Base-by-base conservation (phyloP, 1,140 invertebrate species). In the Charaxes varanes region DNA sequence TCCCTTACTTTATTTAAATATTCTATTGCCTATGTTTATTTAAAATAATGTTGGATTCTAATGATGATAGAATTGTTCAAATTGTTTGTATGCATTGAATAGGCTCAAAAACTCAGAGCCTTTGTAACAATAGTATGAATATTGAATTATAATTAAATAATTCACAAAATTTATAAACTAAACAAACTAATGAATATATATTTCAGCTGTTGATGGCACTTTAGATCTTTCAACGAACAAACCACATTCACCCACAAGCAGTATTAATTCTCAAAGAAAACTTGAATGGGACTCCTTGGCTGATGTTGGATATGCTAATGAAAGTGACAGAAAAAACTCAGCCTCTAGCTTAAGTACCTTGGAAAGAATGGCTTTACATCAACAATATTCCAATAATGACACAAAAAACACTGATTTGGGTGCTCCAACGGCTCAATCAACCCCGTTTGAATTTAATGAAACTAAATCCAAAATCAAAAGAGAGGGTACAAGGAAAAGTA, bases 201-300 rank as follows among this genome's bases (percentile, higher is more conserved):
- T 76, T 78, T 46, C 62, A 82, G 78, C 76, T 21, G 49, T 66
- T 26, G 78, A 82, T 53, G 54, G 45, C 12, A 46, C 55, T 8
- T 31, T 83, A 15, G 76, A 82, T 34, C 66, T 58, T 16, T 83
- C 78, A 30, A 47, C 57, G 6, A 77, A 72, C 22, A 80, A 71
- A 34, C 62, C 62, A n/a, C 50, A 69, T 6, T 89, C 88, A 4
- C 89, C 88, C 6, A 86, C 87, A 17, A 90, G 89, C 31, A 91
- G 90, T 59, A 62, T 89, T 0, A 85, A 87, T 2, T 91, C 90
- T 1, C 86, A 89, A 50, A 82, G 88, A 4, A 89, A 88, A 45
- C 64, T 93, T 2, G 91, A 93, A 76, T 92, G 91, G 91, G 91
- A 92, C 61, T 92, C 89, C 42, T 87, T 91, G 28, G 91, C 90